Evolutionary conservation across 2,888 invertebrate genomes (phyloP).

Genomic region (Dendrolimus houi): DNA sequence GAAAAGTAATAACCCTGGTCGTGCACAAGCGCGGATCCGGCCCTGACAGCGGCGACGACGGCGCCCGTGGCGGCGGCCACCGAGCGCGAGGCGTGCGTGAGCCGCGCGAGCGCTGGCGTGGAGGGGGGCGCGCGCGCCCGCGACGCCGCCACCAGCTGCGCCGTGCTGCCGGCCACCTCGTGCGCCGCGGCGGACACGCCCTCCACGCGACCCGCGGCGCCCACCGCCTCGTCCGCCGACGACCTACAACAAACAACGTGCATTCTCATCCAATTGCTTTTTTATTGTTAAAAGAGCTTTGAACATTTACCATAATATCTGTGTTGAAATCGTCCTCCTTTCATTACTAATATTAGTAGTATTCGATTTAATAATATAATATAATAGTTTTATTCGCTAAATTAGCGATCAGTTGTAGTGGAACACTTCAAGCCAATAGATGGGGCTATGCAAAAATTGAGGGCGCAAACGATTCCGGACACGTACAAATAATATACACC

Average conservation of each 20-base stretch:
- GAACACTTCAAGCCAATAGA: too few relatives aligned
- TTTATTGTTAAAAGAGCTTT: too few relatives aligned
- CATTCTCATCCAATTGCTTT: too few relatives aligned
- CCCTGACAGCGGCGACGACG: slow-evolving; percentile 95
- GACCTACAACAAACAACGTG: slow-evolving; percentile 69
- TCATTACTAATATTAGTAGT: too few relatives aligned
- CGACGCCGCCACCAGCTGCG: slow-evolving; percentile 97
- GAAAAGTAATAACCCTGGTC: slow-evolving; percentile 58
- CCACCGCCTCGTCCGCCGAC: slow-evolving; percentile 94
- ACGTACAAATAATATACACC: too few relatives aligned
- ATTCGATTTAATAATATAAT: too few relatives aligned
- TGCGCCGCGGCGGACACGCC: slow-evolving; percentile 97
- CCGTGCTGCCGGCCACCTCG: slow-evolving; percentile 95
- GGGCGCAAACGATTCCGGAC: too few relatives aligned
- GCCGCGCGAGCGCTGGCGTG: slow-evolving; percentile 85
- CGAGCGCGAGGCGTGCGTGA: slow-evolving; percentile 89
- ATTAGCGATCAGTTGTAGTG: too few relatives aligned
- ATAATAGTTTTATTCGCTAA: too few relatives aligned
- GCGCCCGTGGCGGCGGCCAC: slow-evolving; percentile 94
- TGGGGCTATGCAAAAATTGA: too few relatives aligned
- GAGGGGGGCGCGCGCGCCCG: slow-evolving; percentile 94
- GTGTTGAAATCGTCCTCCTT: too few relatives aligned
- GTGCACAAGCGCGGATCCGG: slow-evolving; percentile 89
- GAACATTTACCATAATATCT: too few relatives aligned
- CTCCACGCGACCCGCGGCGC: slow-evolving; percentile 90